Base-by-base conservation (phyloP, 2,797 vertebrate species). In the Podarcis siculus region DNA sequence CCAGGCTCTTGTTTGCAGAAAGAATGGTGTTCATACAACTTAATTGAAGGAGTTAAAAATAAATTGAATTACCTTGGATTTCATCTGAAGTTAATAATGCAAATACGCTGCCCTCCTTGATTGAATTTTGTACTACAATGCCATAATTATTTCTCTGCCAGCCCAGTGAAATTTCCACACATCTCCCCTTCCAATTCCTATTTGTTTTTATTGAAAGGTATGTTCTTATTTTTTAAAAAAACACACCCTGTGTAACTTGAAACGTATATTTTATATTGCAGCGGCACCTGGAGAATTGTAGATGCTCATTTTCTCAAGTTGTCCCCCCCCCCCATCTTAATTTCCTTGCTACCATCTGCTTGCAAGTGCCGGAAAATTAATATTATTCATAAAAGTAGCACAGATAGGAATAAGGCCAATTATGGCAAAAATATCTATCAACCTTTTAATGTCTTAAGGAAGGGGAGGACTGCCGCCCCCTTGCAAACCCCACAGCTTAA, bases 301-400 rank as follows among this genome's bases (percentile, higher is more conserved):
- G 58, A 76, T 86, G 86, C 72, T 90, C 30, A 73, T 83, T 92
- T 85, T 64, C 39, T 17, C 49, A 42, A 0, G 86, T 75, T 21
- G 88, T 90, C 0, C 2, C 3, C 49, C 2, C 49, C 45, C 45
- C 45, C 89, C 64, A 82, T 78, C 77, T 88, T 21, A 25, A 76
- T 92, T 89, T 90, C 78, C 92, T 87, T 64, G 42, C 85, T 19
- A 76, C 78, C 90, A 84, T 85, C 73, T 90, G 71, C 79, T 79
- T 94, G 32, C 81, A 66, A 87, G 71, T 83, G 82, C 8, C 73
- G 21, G 82, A 55, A 89, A 92, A 90, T 87, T 89, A 93, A 91
- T 91, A 49, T 89, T 79, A 94, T 93, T 94, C 92, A 88, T 91
- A 90, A 90, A 90, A 90, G 85, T 79, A 89, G 90, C 12, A 71